A percentile compares a stretch with the other conserved stretches of the same genome.
These are phyloP conservation scores for Tetraodon nigroviridis DNA, from an alignment of 2,113 vertebrate genomes.

Conservation along the genomic window DNA sequence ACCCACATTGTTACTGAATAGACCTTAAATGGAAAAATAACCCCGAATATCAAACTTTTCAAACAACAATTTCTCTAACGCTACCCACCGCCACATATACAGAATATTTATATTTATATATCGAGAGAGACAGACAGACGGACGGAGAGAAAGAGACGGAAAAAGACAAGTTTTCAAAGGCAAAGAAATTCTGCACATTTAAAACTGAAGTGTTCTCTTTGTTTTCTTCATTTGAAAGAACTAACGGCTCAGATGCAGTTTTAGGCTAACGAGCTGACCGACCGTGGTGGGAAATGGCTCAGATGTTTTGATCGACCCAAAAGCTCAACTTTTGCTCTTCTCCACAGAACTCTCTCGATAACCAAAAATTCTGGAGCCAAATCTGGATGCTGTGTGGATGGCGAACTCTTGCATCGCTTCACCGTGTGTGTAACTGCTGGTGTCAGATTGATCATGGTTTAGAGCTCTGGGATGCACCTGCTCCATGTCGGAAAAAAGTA, in stretches of 20 bases:
- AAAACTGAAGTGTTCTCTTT: slow-evolving; percentile 44
- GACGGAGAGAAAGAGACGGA: slow-evolving; percentile 48
- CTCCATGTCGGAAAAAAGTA: slow-evolving; percentile 32
- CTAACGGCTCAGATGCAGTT: slow-evolving; percentile 78
- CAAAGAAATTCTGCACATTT: slow-evolving; percentile 66
- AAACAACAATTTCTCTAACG: slow-evolving; percentile 62
- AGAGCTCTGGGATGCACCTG: slow-evolving; percentile 45
- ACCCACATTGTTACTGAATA: slow-evolving; percentile 19
- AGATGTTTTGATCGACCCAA: slow-evolving; percentile 1
- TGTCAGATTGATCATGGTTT: slow-evolving; percentile 48
- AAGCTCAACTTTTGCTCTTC: no score
- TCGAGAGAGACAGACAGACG: slow-evolving; percentile 49
- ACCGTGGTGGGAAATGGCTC: slow-evolving; percentile 25
- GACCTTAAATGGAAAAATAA: slow-evolving; percentile 52
- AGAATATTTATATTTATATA: slow-evolving; percentile 55
- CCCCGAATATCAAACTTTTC: neutral
- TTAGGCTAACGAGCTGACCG: slow-evolving; percentile 63
- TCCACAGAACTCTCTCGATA: no score
- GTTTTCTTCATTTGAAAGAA: slow-evolving; percentile 63
- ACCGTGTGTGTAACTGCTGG: slow-evolving; percentile 53
- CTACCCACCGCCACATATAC: slow-evolving; percentile 72
- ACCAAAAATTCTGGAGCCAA: no score
- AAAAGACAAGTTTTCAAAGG: slow-evolving; percentile 23
- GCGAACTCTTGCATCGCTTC: slow-evolving; percentile 14
- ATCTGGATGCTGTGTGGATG: no score